Conservation (phyloP, 2,797 vertebrate genomes). For the Sphenodon punctatus region DNA sequence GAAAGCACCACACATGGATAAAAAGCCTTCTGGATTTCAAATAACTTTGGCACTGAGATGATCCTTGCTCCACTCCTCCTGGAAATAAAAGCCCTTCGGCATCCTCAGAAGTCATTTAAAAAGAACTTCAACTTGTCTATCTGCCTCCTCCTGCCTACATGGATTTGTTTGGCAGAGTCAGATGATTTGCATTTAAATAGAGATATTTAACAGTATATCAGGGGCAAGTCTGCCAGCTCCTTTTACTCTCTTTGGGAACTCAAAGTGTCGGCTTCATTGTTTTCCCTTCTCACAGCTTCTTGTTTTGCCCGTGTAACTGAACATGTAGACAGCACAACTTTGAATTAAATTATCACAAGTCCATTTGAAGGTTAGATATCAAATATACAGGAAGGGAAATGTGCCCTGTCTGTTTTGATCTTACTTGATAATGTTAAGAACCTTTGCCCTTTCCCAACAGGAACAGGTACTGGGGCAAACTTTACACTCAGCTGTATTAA, state of each 20-base stretch:
- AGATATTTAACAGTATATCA: constrained; percentile 51
- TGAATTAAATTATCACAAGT: neutral
- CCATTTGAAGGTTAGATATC: constrained; percentile 18
- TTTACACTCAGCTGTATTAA: neutral
- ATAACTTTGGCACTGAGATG: neutral
- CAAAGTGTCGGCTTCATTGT: constrained; percentile 37
- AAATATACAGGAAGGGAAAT: constrained; percentile 9
- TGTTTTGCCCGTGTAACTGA: constrained; percentile 5
- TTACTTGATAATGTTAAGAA: constrained; percentile 10
- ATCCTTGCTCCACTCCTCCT: neutral
- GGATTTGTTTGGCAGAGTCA: constrained; percentile 49
- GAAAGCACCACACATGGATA: constrained; percentile 6
- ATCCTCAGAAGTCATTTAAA: neutral
- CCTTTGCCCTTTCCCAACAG: neutral
- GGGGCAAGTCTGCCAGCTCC: constrained; percentile 21
- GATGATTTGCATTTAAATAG: constrained; percentile 58
- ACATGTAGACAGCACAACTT: constrained; percentile 14
- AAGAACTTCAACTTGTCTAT: constrained; percentile 20
- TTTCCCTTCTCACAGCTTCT: constrained; percentile 31
- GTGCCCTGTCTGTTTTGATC: neutral
- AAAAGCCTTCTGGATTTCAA: neutral
- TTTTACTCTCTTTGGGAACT: constrained; percentile 35
- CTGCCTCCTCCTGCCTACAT: constrained; percentile 23
- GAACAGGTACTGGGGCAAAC: neutral
- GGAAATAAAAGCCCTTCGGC: constrained; percentile 31